These are phyloP conservation scores for Hypena proboscidalis DNA, from an alignment of 2,888 invertebrate species.

Conservation along the genomic window DNA sequence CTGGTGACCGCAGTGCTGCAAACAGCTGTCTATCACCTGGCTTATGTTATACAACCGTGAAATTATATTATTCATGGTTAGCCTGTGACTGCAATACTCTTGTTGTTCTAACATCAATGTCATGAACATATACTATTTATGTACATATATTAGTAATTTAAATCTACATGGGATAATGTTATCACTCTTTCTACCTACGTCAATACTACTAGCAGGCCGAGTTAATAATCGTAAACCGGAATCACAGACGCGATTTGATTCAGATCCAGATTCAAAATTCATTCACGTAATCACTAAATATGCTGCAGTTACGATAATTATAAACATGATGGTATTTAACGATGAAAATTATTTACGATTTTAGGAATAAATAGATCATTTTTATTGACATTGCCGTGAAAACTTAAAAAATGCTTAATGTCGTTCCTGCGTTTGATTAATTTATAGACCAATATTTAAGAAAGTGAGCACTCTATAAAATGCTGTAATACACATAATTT, in stretches of 20 bases:
- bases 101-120: conserved; percentile 39
- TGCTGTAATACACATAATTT: too few species aligned
- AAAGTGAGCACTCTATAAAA: too few species aligned
- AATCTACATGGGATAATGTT: conserved; percentile 15
- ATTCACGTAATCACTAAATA: conserved; percentile 25
- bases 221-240: conserved; percentile 36
- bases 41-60: conserved; percentile 34
- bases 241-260: conserved; percentile 33
- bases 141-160: neutral
- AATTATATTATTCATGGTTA: conserved; percentile 43
- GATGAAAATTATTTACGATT: too few species aligned
- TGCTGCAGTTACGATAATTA: conserved; percentile 17
- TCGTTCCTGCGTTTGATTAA: too few species aligned
- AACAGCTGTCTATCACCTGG: conserved; percentile 56
- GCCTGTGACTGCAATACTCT: conserved; percentile 38
- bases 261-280: conserved; percentile 31
- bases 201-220: conserved; percentile 18
- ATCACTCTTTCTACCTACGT: conserved; percentile 25
- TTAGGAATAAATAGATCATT: neutral
- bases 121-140: conserved; percentile 31
- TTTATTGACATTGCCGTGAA: too few species aligned
- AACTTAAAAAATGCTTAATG: too few species aligned
- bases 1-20: conserved; percentile 47
- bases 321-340: neutral
- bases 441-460: too few species aligned